Conservation (phyloP, 2,797 vertebrate species). For the Trachops cirrhosus region DNA sequence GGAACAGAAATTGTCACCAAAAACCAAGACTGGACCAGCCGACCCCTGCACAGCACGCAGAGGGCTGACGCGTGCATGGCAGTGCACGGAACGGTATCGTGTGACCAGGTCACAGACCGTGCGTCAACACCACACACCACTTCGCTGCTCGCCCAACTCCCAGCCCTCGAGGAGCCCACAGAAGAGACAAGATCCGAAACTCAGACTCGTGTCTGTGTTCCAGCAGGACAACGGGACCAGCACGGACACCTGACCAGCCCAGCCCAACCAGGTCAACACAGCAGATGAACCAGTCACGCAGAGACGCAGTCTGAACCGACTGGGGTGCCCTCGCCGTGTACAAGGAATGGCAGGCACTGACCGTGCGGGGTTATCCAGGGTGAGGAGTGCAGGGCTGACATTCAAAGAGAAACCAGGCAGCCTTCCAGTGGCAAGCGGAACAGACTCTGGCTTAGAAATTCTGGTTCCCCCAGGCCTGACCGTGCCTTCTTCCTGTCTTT, state of each 20-base stretch:
- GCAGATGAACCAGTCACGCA: background rate
- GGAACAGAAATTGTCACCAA: background rate
- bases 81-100: no score
- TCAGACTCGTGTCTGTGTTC: no score
- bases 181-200: background rate
- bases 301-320: background rate
- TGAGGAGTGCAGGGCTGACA: background rate
- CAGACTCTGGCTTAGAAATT: background rate
- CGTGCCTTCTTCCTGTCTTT: background rate
- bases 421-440: background rate
- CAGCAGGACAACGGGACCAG: background rate
- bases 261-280: background rate
- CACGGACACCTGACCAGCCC: background rate
- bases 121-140: background rate
- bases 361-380: background rate
- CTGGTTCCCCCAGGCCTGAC: background rate
- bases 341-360: background rate
- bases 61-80: rapidly evolving
- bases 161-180: background rate
- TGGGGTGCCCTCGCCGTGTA: background rate
- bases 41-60: background rate
- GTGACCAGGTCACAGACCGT: background rate
- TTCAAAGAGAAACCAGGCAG: background rate
- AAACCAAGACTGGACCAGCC: background rate
- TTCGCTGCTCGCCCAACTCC: background rate